Conservation (phyloP, 2,113 vertebrate genomes). For the Grammomys dolichurus region DNA sequence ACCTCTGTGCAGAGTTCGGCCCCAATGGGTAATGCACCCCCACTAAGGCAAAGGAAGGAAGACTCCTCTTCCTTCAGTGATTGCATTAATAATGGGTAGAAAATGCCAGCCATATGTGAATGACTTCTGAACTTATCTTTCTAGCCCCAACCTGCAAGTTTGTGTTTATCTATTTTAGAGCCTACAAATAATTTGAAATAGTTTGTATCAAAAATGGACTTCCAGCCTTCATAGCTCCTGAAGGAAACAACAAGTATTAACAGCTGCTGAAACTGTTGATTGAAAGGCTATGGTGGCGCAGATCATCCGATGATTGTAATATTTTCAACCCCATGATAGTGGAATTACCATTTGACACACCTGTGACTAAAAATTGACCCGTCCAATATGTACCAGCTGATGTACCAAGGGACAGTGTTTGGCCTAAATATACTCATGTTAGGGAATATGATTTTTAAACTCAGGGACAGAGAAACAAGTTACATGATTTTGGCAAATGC, state of each 20-base stretch:
- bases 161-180: background rate
- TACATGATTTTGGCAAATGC: background rate
- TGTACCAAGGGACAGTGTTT: background rate
- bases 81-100: background rate
- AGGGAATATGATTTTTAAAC: background rate
- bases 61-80: background rate
- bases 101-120: background rate
- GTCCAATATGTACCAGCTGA: background rate
- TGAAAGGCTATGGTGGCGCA: background rate
- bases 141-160: background rate
- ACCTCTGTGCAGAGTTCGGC: background rate
- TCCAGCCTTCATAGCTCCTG: slow-evolving; percentile 26
- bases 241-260: background rate
- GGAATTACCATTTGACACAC: background rate
- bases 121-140: slow-evolving; percentile 4
- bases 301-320: background rate
- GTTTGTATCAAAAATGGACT: slow-evolving; percentile 11
- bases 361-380: background rate
- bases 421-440: background rate
- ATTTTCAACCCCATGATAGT: background rate
- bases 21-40: background rate
- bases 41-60: background rate
- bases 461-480: background rate
- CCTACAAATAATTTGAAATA: background rate
- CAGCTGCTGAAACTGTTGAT: background rate